A percentile compares a stretch with the other conserved stretches of the same genome.
Conservation (phyloP, 2,888 invertebrate species). For the Catonia carolina region DNA sequence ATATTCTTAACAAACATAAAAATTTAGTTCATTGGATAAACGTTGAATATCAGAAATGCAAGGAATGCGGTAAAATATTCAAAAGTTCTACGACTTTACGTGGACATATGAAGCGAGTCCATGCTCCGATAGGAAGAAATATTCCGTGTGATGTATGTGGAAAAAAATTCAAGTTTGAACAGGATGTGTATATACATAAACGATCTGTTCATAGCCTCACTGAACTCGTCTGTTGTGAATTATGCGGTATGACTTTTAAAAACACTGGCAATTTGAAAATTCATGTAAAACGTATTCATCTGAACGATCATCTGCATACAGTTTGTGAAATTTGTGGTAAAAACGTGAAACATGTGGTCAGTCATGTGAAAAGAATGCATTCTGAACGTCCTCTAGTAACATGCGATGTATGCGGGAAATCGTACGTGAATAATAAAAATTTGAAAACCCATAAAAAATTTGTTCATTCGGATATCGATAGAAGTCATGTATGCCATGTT, state of each 20-base stretch:
- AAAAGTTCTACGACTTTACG: no score
- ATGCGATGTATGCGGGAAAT: constrained; percentile 14
- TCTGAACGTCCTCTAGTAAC: constrained; percentile 2
- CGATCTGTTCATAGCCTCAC: background rate
- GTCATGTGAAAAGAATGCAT: constrained; percentile 5
- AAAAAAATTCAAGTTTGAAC: background rate
- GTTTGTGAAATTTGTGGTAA: constrained; percentile 19
- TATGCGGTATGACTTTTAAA: constrained; percentile 6
- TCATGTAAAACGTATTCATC: background rate
- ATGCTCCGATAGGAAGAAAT: background rate
- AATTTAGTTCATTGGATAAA: no score
- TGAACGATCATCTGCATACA: no score
- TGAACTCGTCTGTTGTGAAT: constrained; percentile 5
- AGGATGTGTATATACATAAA: background rate
- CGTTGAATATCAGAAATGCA: no score
- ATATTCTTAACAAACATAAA: no score
- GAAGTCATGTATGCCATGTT: background rate
- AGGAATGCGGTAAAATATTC: no score
- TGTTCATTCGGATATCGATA: constrained; percentile 2
- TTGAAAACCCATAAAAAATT: no score
- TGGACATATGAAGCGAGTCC: no score
- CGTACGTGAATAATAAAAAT: background rate
- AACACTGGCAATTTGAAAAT: background rate
- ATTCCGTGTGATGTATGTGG: background rate
- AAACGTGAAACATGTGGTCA: background rate